These are phyloP conservation scores for Stenichneumon culpator DNA, from an alignment of 2,888 invertebrate genomes.

Conservation along the genomic window DNA sequence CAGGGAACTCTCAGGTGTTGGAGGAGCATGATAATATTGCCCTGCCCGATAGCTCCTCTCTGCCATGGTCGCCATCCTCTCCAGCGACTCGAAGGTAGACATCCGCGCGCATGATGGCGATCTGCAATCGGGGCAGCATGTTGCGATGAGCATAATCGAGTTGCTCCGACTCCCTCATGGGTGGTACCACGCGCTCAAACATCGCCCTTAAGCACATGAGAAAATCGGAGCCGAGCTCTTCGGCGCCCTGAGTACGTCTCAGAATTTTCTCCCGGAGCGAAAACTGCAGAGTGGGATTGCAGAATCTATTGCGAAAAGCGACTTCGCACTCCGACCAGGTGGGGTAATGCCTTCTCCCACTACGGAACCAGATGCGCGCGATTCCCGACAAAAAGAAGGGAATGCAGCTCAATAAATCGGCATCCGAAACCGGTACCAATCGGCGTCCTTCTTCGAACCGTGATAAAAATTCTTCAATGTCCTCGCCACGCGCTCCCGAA, in stretches of 20 bases:
- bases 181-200: not conserved
- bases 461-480: not conserved
- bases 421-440: not conserved
- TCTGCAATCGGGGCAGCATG: too few species aligned
- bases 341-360: not conserved
- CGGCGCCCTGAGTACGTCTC: constrained; percentile 6
- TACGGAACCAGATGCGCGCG: not conserved
- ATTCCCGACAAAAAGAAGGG: too few species aligned
- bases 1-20: too few species aligned
- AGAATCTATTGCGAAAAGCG: not conserved
- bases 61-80: too few species aligned
- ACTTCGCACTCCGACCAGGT: not conserved
- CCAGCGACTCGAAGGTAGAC: too few species aligned
- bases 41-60: too few species aligned
- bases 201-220: constrained; percentile 7
- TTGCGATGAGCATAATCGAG: too few species aligned
- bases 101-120: too few species aligned
- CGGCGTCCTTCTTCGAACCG: not conserved
- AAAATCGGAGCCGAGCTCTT: constrained; percentile 11
- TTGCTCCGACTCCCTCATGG: not conserved
- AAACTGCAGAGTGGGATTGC: constrained; percentile 5
- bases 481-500: constrained; percentile 1
- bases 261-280: constrained; percentile 9
- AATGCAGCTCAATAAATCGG: not conserved
- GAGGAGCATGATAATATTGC: too few species aligned